A percentile compares a stretch with the other conserved stretches of the same genome.
Evolutionary conservation across 2,113 vertebrate genomes (phyloP).

Genomic region (Saiga tatarica): DNA sequence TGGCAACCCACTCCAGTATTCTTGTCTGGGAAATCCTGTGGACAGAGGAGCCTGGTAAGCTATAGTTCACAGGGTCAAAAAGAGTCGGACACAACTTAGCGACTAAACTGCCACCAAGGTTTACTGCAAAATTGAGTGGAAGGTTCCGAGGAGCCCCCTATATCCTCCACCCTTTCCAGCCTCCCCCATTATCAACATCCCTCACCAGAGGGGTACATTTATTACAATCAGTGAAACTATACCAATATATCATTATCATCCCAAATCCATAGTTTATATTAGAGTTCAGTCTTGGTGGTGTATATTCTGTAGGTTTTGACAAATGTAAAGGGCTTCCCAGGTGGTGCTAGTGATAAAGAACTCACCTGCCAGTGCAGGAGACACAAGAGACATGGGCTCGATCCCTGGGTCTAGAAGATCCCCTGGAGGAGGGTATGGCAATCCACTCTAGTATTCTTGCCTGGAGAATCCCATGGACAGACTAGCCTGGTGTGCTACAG

Average conservation of each 20-base stretch:
- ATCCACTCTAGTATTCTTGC: background rate
- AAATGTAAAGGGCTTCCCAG: background rate
- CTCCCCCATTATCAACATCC: background rate
- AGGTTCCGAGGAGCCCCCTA: background rate
- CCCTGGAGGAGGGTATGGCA: background rate
- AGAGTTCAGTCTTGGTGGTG: background rate
- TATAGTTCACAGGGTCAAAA: background rate
- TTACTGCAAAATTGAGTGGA: background rate
- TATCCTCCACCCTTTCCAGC: background rate
- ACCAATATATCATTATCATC: background rate
- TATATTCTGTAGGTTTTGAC: background rate
- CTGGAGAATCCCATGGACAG: background rate
- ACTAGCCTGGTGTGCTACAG: background rate
- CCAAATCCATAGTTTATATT: background rate
- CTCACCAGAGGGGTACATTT: background rate
- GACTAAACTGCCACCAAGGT: background rate
- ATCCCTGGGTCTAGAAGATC: background rate
- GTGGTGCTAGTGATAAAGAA: background rate
- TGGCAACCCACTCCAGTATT: background rate
- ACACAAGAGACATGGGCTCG: background rate
- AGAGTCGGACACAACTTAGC: background rate
- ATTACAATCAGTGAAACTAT: background rate
- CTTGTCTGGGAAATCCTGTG: background rate
- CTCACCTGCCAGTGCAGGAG: background rate
- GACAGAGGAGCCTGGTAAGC: background rate